These are phyloP conservation scores for Smutsia gigantea DNA, from an alignment of 2,797 vertebrate species.

Conservation along the genomic window DNA sequence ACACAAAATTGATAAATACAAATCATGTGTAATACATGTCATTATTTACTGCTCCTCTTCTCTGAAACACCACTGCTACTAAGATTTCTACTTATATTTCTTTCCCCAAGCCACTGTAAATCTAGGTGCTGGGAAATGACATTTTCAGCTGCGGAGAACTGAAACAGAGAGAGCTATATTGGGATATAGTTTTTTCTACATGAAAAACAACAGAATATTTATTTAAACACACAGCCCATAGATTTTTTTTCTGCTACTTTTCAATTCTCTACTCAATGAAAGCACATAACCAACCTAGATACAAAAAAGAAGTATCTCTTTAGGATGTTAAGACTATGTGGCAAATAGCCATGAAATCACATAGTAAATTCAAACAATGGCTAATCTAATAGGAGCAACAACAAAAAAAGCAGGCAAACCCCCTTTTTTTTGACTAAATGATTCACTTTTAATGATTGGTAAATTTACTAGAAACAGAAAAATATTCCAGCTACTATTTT, in stretches of 20 bases:
- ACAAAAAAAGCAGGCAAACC: not conserved
- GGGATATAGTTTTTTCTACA: not conserved
- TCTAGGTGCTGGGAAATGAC: not conserved
- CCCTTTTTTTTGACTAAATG: not conserved
- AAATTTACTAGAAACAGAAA: not conserved
- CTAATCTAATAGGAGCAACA: not conserved
- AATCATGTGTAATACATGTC: too few relatives aligned
- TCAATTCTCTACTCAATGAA: not conserved
- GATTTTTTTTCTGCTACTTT: not conserved
- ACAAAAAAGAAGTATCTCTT: not conserved
- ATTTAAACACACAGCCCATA: not conserved
- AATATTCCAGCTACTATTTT: not conserved
- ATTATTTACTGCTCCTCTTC: not conserved
- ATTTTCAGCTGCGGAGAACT: not conserved
- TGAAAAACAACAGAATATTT: not conserved
- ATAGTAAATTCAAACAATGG: not conserved
- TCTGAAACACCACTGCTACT: not conserved
- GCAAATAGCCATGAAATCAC: not conserved
- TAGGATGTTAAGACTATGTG: not conserved
- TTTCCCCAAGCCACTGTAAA: not conserved
- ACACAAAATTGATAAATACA: not conserved
- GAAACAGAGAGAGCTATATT: not conserved
- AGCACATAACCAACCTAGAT: not conserved
- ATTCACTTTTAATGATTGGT: not conserved
- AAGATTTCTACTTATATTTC: not conserved